These are phyloP conservation scores for Naso thynnoides DNA, from an alignment of 2,797 vertebrate species.

Conservation along the genomic window DNA sequence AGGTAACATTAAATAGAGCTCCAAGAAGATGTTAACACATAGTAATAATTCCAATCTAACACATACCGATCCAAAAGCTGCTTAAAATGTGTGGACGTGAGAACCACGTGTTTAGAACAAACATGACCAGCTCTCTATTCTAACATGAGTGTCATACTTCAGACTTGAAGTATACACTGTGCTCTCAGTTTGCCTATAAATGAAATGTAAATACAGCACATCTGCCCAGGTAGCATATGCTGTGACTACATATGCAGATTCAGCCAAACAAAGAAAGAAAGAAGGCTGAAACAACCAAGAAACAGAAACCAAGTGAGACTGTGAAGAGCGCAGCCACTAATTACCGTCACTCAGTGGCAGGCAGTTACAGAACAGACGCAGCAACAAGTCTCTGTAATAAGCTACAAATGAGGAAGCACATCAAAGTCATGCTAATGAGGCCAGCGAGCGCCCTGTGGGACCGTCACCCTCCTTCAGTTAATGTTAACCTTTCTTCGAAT, in stretches of 20 bases:
- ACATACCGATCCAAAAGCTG: background rate
- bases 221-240: constrained; percentile 14
- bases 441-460: constrained; percentile 55
- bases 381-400: constrained; percentile 70
- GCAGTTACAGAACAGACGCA: constrained; percentile 53
- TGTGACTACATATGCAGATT: constrained; percentile 17
- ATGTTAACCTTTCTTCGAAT: constrained; percentile 50
- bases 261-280: constrained; percentile 9
- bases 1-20: constrained; percentile 16
- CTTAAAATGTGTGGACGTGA: constrained; percentile 7
- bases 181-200: constrained; percentile 19
- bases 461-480: constrained; percentile 53
- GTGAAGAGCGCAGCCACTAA: constrained; percentile 42
- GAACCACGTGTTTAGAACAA: background rate
- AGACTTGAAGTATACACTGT: background rate
- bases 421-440: constrained; percentile 82
- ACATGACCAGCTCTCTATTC: background rate
- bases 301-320: constrained; percentile 21
- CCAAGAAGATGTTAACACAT: background rate
- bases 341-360: constrained; percentile 54
- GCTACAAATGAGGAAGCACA: constrained; percentile 75
- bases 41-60: background rate
- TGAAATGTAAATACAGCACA: constrained; percentile 6
- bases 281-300: constrained; percentile 5
- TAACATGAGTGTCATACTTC: background rate